Conservation (phyloP, 2,888 invertebrate species). For the Synergus japonicus region DNA sequence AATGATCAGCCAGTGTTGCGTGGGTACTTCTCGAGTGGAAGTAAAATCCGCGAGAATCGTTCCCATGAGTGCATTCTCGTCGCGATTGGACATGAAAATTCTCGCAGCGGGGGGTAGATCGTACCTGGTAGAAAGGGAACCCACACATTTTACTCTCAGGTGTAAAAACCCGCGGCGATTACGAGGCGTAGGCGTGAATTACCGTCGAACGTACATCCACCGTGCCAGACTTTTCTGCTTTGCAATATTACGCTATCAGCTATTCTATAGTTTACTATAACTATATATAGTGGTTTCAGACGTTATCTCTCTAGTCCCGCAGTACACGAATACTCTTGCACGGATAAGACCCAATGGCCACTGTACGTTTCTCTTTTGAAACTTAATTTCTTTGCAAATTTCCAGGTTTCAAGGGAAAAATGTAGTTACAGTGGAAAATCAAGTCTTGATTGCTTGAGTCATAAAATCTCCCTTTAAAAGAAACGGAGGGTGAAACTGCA, state of each 20-base stretch:
- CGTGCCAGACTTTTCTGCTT: slow-evolving; percentile 50
- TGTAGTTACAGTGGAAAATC: background rate
- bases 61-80: slow-evolving; percentile 56
- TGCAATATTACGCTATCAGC: slow-evolving; percentile 44
- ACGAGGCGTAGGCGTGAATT: slow-evolving; percentile 72
- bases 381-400: slow-evolving; percentile 33
- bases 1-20: slow-evolving; percentile 20
- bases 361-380: background rate
- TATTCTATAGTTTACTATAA: background rate
- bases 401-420: slow-evolving; percentile 24
- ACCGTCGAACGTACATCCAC: slow-evolving; percentile 68
- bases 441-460: background rate
- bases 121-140: slow-evolving; percentile 60
- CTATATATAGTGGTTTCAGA: slow-evolving; percentile 1
- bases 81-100: slow-evolving; percentile 71
- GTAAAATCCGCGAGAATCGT: slow-evolving; percentile 47
- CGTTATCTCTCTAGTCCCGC: slow-evolving; percentile 22
- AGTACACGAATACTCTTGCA: slow-evolving; percentile 17
- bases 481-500: too few relatives aligned
- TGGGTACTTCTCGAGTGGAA: slow-evolving; percentile 21
- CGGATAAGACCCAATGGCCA: slow-evolving; percentile 17
- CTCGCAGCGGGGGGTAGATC: slow-evolving; percentile 66
- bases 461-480: background rate
- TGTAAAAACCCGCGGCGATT: slow-evolving; percentile 68
- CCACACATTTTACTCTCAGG: slow-evolving; percentile 65